Conservation (phyloP, 1,140 invertebrate genomes). For the Dendrolimus punctatus region DNA sequence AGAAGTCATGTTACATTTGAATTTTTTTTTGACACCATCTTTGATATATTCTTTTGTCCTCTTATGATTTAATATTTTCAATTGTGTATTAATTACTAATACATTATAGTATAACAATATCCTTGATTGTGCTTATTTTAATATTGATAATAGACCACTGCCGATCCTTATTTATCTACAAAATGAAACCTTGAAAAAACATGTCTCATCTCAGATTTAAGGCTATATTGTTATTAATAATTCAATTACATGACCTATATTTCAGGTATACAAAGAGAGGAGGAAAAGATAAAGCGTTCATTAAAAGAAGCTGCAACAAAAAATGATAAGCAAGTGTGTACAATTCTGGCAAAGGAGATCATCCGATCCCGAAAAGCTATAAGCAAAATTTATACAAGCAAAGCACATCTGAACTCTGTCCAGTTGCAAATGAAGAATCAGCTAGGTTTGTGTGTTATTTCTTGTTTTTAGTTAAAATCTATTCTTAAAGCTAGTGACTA, state of each 20-base stretch:
- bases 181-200: background rate
- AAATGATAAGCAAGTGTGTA: slow-evolving; percentile 94
- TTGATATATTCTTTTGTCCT: no score
- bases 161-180: background rate
- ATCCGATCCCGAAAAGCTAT: slow-evolving; percentile 92
- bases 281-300: slow-evolving; percentile 95
- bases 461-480: background rate
- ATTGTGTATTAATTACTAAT: no score
- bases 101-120: no score
- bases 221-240: background rate
- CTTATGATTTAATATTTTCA: no score
- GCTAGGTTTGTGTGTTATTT: slow-evolving; percentile 76
- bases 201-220: background rate
- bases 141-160: no score
- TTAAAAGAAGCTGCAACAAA: slow-evolving; percentile 98
- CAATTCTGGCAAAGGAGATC: slow-evolving; percentile 96
- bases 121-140: no score
- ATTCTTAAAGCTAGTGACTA: no score
- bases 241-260: background rate
- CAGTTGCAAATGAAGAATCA: slow-evolving; percentile 99
- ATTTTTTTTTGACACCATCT: no score
- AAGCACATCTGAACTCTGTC: slow-evolving; percentile 98
- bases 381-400: slow-evolving; percentile 93
- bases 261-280: slow-evolving; percentile 93
- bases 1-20: no score